phyloP scores from a whole-genome alignment of 2,888 invertebrate genomes.

The Pogonocherus hispidulus region DNA sequence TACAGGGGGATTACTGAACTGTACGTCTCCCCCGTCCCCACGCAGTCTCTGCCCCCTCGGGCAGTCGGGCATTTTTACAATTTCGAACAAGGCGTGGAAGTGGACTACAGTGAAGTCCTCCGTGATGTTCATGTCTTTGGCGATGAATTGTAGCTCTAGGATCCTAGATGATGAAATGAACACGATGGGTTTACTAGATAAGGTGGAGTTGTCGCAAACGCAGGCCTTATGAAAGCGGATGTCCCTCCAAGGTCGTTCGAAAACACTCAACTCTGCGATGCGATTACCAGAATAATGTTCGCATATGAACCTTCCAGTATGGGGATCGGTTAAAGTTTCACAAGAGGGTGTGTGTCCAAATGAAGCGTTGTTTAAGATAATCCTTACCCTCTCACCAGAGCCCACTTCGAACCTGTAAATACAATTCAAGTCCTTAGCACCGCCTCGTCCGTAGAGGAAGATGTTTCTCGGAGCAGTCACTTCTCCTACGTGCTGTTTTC shows the following conservation, averaged over 20 bases:
- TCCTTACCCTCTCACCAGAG: slow-evolving; percentile 74
- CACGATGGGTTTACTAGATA: slow-evolving; percentile 74
- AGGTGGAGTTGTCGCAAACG: slow-evolving; percentile 81
- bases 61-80: slow-evolving; percentile 76
- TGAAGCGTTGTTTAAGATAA: slow-evolving; percentile 80
- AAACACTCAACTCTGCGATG: slow-evolving; percentile 73
- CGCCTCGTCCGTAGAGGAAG: slow-evolving; percentile 87
- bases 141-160: slow-evolving; percentile 83
- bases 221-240: slow-evolving; percentile 81
- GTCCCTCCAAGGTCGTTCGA: slow-evolving; percentile 82
- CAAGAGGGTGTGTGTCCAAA: slow-evolving; percentile 79
- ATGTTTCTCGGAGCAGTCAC: slow-evolving; percentile 80
- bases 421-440: slow-evolving; percentile 82
- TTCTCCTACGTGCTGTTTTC: slow-evolving; percentile 75
- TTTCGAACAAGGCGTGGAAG: slow-evolving; percentile 82
- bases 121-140: slow-evolving; percentile 80
- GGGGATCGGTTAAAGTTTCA: slow-evolving; percentile 79
- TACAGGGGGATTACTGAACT: slow-evolving; percentile 75
- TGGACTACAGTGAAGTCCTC: slow-evolving; percentile 88
- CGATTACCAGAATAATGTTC: slow-evolving; percentile 65
- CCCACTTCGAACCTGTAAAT: slow-evolving; percentile 75
- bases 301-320: slow-evolving; percentile 79
- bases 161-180: slow-evolving; percentile 78
- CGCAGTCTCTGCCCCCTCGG: slow-evolving; percentile 75
- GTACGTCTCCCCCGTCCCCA: slow-evolving; percentile 78